Percentiles rank a stretch among this genome's conserved stretches.
Evolutionary conservation across 2,888 invertebrate species (phyloP).

Genomic region (Drosophila parthenogenetica): DNA sequence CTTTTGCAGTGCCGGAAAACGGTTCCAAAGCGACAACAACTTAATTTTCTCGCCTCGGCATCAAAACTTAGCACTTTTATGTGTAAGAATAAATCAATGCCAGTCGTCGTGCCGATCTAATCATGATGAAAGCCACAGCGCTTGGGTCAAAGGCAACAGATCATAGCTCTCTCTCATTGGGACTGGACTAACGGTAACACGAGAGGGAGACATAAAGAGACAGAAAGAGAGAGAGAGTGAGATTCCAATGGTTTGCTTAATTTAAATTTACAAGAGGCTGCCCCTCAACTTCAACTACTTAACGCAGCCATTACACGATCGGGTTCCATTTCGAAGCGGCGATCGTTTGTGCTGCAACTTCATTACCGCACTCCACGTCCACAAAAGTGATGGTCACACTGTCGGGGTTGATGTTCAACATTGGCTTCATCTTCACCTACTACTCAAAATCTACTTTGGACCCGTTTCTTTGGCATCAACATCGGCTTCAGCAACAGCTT

Average conservation of each 20-base stretch:
- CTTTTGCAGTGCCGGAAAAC: slow-evolving; percentile 6
- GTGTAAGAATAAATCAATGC: slow-evolving; percentile 69
- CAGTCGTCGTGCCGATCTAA: slow-evolving; percentile 54
- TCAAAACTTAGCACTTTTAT: slow-evolving; percentile 65
- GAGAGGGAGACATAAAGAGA: slow-evolving; percentile 1
- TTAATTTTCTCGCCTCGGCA: slow-evolving; percentile 77
- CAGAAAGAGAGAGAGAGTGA: slow-evolving; percentile 5
- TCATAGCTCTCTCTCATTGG: slow-evolving; percentile 38
- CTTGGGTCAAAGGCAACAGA: slow-evolving; percentile 74
- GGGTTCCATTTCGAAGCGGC: slow-evolving; percentile 59
- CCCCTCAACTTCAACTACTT: slow-evolving; percentile 74
- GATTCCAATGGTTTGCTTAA: slow-evolving; percentile 63
- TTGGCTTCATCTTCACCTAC: slow-evolving; percentile 53
- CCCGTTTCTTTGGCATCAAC: slow-evolving; percentile 2
- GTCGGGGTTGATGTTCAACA: slow-evolving; percentile 15
- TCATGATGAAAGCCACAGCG: slow-evolving; percentile 64
- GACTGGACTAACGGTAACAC: slow-evolving; percentile 60
- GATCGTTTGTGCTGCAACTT: slow-evolving; percentile 73
- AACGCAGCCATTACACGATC: slow-evolving; percentile 80
- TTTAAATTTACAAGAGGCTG: slow-evolving; percentile 77
- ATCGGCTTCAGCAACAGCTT: slow-evolving; percentile 44
- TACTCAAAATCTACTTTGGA: slow-evolving; percentile 56
- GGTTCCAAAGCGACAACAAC: slow-evolving; percentile 60
- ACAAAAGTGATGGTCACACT: slow-evolving; percentile 28
- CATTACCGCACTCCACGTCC: slow-evolving; percentile 77